Base-by-base conservation (phyloP, 2,888 invertebrate species). In the Parasteatoda lunata region DNA sequence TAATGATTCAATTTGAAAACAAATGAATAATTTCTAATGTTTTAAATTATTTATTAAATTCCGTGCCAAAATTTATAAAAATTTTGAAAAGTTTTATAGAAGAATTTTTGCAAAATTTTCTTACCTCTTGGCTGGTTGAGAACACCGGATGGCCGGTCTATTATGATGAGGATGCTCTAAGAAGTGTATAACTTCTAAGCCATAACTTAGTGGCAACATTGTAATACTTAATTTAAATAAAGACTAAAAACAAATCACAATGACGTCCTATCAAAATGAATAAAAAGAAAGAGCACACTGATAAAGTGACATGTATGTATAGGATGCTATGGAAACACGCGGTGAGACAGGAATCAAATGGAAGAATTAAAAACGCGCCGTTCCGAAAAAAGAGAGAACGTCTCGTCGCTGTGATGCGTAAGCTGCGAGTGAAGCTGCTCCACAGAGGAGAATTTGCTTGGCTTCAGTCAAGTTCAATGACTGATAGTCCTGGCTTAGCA, bases 141-240 rank as follows among this genome's bases (percentile, higher is more conserved):
- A 64, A 7, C 68, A 72, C 51, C 82, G 76, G 13, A 81, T 77
- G 51, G 81, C 49, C 30, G 81, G 82, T 66, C 81, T 72, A 48
- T 82, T 82, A 13, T 87, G 87, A 8, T 78, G 82, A 2, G 87
- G 87, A 73, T 82, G 87, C 11, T 87, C 87, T 48, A 87, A 87
- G 87, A 87, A 87, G 75, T 87, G 87, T 69, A 87, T 87, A 68
- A 87, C 87, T 78, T 87, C 87, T 48, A 87, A 82, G n/a, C 87
- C 87, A 65, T 87, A 87, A 15, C 87, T 87, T 49, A 87, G 82
- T 7, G 87, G 87, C 73, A 87, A 82, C 87, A 87, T 87, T 13
- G 30, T 68, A 47, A 72, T 49, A 7, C 51, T 52, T 30, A 52
- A 72, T 30, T 51, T n/a, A 4, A 13, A 8, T 70, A 45, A 45